phyloP scores from a whole-genome alignment of 2,888 invertebrate genomes.

The Tetranychus truncatus region DNA sequence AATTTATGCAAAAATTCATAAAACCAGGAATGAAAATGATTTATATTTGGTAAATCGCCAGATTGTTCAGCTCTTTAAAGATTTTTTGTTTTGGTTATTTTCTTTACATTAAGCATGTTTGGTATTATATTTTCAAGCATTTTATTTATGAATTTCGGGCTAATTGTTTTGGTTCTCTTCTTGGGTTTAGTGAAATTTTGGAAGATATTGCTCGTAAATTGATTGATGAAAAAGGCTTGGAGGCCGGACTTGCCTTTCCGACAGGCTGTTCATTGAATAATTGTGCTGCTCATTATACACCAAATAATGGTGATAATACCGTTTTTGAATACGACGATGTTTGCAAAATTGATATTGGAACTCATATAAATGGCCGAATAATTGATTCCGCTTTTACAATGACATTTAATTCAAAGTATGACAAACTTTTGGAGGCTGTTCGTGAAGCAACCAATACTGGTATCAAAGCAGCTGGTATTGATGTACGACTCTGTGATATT shows the following conservation, averaged over 20 bases:
- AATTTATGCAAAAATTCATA: slow-evolving; percentile 77
- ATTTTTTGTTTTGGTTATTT: no score
- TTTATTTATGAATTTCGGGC: no score
- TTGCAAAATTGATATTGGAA: slow-evolving; percentile 96
- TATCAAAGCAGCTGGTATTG: slow-evolving; percentile 75
- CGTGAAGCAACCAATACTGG: slow-evolving; percentile 97
- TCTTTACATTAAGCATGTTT: no score
- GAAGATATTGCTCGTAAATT: slow-evolving; percentile 75
- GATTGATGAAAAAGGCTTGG: slow-evolving; percentile 82
- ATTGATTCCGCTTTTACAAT: slow-evolving; percentile 98
- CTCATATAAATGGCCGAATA: slow-evolving; percentile 90
- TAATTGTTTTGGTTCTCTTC: no score
- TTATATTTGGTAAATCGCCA: slow-evolving; percentile 52
- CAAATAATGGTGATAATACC: slow-evolving; percentile 90
- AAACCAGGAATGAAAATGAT: slow-evolving; percentile 99
- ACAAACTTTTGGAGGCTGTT: slow-evolving; percentile 79
- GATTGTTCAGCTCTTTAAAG: no score
- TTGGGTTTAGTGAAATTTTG: slow-evolving; percentile 50
- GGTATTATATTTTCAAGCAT: no score
- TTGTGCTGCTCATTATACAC: slow-evolving; percentile 98
- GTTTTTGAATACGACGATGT: slow-evolving; percentile 88
- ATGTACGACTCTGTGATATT: slow-evolving; percentile 89
- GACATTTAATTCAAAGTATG: slow-evolving; percentile 88
- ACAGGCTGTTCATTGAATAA: slow-evolving; percentile 97
- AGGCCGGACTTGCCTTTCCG: slow-evolving; percentile 71